These are phyloP conservation scores for Gavia stellata DNA, from an alignment of 2,113 vertebrate species.

Conservation along the genomic window DNA sequence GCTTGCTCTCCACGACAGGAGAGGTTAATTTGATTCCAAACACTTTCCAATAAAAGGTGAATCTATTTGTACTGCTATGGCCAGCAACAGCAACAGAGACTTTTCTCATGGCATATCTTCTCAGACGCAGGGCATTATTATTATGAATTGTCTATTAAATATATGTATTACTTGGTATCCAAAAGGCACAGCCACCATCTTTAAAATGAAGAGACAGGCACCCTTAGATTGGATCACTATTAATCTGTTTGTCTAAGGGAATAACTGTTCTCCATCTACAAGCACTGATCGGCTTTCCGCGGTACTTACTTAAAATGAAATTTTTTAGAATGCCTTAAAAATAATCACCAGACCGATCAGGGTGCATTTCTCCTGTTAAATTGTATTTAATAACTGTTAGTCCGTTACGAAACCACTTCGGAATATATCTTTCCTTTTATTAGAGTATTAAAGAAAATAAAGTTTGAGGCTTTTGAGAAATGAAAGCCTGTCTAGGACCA, in stretches of 20 bases:
- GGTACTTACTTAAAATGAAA: neutral
- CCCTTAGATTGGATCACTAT: neutral
- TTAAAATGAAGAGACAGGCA: neutral
- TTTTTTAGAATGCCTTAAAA: neutral
- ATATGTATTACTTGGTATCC: neutral
- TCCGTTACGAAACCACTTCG: neutral
- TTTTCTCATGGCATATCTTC: neutral
- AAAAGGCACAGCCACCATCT: neutral
- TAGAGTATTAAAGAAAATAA: neutral
- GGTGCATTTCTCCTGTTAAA: neutral
- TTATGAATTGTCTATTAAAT: neutral
- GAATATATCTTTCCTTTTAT: conserved; percentile 1
- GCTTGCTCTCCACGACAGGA: conserved; percentile 44
- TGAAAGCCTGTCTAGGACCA: neutral
- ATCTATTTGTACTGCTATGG: conserved; percentile 65
- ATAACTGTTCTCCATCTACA: neutral
- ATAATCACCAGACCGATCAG: neutral
- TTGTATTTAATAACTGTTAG: neutral
- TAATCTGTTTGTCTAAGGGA: neutral
- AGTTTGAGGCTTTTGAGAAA: conserved; percentile 31
- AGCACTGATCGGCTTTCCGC: neutral
- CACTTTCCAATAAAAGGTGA: conserved; percentile 67
- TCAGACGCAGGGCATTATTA: neutral
- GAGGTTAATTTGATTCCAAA: conserved; percentile 72
- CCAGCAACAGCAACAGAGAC: neutral